Conservation (phyloP, 1,140 invertebrate genomes). For the Zaprionus capensis region DNA sequence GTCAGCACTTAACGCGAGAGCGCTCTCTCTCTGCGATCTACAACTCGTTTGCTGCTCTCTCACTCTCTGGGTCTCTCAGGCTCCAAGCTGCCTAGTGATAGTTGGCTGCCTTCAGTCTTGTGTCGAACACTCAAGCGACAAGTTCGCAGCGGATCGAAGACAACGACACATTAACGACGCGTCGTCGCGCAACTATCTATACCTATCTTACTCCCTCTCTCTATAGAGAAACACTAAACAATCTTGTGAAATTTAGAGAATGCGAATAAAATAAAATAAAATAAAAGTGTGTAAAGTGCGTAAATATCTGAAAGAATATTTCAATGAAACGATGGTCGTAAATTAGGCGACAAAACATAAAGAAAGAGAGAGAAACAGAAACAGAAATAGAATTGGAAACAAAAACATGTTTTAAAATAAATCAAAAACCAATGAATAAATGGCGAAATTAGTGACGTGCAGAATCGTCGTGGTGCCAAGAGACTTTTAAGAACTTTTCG, state of each 20-base stretch:
- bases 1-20: no score
- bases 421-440: conserved; percentile 18
- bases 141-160: conserved; percentile 71
- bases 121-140: conserved; percentile 65
- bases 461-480: background rate
- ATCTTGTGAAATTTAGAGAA: conserved; percentile 70
- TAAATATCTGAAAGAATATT: conserved; percentile 35
- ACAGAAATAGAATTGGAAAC: background rate
- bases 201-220: background rate
- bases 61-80: conserved; percentile 1
- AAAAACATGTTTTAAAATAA: conserved; percentile 8
- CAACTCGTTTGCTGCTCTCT: background rate
- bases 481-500: background rate
- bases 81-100: conserved; percentile 26
- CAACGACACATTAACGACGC: conserved; percentile 52
- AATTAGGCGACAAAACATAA: conserved; percentile 24
- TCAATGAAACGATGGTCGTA: conserved; percentile 34
- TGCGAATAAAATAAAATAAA: conserved; percentile 39
- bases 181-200: background rate
- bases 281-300: conserved; percentile 57
- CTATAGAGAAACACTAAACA: conserved; percentile 46
- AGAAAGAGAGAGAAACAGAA: background rate
- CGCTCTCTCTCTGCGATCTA: conserved; percentile 8
- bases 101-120: conserved; percentile 65
- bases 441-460: conserved; percentile 2